These are phyloP conservation scores for Vanessa tameamea DNA, from an alignment of 1,140 invertebrate species.

Conservation along the genomic window DNA sequence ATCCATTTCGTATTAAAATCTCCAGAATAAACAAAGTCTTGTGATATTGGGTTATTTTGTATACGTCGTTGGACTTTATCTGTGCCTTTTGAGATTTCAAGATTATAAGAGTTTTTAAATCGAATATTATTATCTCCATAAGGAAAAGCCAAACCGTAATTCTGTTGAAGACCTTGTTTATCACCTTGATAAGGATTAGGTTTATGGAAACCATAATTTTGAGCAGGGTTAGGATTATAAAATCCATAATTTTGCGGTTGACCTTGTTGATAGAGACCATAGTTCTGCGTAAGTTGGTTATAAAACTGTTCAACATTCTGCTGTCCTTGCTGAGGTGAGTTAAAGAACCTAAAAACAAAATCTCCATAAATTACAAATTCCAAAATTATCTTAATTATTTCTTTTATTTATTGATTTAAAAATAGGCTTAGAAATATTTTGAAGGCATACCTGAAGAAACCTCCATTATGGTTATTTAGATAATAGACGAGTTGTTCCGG, in stretches of 20 bases:
- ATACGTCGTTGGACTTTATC: slow-evolving; percentile 59
- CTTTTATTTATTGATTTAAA: no score
- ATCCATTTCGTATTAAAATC: slow-evolving; percentile 48
- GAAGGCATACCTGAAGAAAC: slow-evolving; percentile 85
- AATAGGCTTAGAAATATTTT: no score
- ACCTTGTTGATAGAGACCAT: slow-evolving; percentile 35
- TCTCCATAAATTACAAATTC: not conserved
- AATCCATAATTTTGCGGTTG: slow-evolving; percentile 40
- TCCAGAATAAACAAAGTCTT: slow-evolving; percentile 34
- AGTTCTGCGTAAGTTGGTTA: slow-evolving; percentile 55
- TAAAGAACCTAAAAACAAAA: slow-evolving; percentile 86
- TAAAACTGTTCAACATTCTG: slow-evolving; percentile 66
- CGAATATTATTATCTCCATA: slow-evolving; percentile 36
- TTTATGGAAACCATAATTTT: slow-evolving; percentile 39
- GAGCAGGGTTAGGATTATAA: slow-evolving; percentile 34
- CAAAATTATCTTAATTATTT: no score
- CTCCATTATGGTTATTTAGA: slow-evolving; percentile 89
- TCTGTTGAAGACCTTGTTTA: slow-evolving; percentile 19
- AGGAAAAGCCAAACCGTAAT: slow-evolving; percentile 47
- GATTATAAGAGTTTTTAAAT: slow-evolving; percentile 32
- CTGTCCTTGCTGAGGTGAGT: slow-evolving; percentile 62
- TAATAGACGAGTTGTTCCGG: slow-evolving; percentile 42
- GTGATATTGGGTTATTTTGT: slow-evolving; percentile 52
- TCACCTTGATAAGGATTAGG: slow-evolving; percentile 31
- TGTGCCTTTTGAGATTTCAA: slow-evolving; percentile 4